Conservation (phyloP, 2,888 invertebrate species). For the Papilio gigon region DNA sequence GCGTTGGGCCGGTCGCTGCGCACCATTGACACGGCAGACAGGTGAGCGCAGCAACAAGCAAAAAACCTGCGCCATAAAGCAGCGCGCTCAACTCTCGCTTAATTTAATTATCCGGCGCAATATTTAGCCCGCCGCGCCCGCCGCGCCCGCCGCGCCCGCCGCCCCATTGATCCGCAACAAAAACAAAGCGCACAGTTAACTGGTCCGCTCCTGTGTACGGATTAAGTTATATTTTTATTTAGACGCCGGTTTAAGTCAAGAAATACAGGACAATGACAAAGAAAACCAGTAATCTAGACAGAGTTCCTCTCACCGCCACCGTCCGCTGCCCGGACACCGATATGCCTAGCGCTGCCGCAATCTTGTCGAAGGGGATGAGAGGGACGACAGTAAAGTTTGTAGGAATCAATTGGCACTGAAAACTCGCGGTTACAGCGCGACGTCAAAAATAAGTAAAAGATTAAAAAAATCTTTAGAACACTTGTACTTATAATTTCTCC, state of each 20-base stretch:
- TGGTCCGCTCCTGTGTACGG: constrained; percentile 45
- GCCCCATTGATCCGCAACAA: constrained; percentile 49
- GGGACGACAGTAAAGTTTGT: too few species aligned
- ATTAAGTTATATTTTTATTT: constrained; percentile 49
- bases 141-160: neutral
- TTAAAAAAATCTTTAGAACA: too few species aligned
- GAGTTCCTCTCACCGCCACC: too few species aligned
- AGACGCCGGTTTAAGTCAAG: constrained; percentile 41
- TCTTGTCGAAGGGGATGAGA: too few species aligned
- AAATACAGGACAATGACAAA: neutral
- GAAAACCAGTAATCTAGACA: neutral
- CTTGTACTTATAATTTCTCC: too few species aligned
- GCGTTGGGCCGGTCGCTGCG: neutral
- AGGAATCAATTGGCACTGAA: too few species aligned
- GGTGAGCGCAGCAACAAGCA: constrained; percentile 2
- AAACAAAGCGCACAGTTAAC: constrained; percentile 48
- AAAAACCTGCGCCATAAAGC: constrained; percentile 23
- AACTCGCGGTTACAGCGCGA: too few species aligned
- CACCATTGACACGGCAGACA: constrained; percentile 3
- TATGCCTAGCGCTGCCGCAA: too few species aligned
- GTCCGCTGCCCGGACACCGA: too few species aligned
- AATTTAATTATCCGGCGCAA: constrained; percentile 13
- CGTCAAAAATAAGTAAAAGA: too few species aligned
- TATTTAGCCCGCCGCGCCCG: neutral
- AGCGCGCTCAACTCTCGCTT: neutral